phyloP scores from a whole-genome alignment of 1,140 invertebrate genomes.

The Sycophila sp. region DNA sequence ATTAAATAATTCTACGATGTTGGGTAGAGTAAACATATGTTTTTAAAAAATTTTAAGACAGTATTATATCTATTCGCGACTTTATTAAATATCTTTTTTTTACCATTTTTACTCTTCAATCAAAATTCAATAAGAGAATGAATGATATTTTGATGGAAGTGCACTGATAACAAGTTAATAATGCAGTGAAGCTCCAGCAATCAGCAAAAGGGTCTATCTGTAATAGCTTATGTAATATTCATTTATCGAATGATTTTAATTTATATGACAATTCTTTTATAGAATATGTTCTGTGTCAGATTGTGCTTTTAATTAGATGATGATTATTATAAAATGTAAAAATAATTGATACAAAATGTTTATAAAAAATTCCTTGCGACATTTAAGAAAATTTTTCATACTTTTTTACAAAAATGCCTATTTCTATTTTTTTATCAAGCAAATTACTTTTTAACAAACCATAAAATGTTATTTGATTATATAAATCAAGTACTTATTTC shows the following conservation, averaged over 20 bases:
- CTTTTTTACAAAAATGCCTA: background rate
- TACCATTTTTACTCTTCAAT: slow-evolving; percentile 24
- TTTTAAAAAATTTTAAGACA: slow-evolving; percentile 22
- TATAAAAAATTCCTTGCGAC: slow-evolving; percentile 31
- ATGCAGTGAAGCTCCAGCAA: slow-evolving; percentile 46
- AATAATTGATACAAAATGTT: slow-evolving; percentile 31
- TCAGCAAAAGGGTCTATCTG: slow-evolving; percentile 56
- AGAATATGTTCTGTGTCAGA: too few relatives aligned
- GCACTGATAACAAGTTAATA: slow-evolving; percentile 34
- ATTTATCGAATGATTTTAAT: slow-evolving; percentile 21
- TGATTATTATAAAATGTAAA: slow-evolving; percentile 43
- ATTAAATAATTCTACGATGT: background rate
- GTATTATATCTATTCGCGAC: slow-evolving; percentile 16
- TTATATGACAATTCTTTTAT: background rate
- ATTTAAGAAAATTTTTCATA: slow-evolving; percentile 1
- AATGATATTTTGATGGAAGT: slow-evolving; percentile 29
- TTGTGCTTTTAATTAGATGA: slow-evolving; percentile 19
- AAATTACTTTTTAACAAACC: background rate
- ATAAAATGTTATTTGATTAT: background rate
- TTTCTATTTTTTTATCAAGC: background rate
- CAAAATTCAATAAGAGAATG: slow-evolving; percentile 19
- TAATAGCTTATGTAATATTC: slow-evolving; percentile 16
- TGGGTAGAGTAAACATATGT: background rate
- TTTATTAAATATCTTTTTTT: slow-evolving; percentile 27
- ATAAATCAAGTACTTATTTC: slow-evolving; percentile 3